Percentiles rank a stretch among this genome's conserved stretches.
Evolutionary conservation across 2,113 vertebrate species (phyloP).

Genomic region (Colinus virginianus): DNA sequence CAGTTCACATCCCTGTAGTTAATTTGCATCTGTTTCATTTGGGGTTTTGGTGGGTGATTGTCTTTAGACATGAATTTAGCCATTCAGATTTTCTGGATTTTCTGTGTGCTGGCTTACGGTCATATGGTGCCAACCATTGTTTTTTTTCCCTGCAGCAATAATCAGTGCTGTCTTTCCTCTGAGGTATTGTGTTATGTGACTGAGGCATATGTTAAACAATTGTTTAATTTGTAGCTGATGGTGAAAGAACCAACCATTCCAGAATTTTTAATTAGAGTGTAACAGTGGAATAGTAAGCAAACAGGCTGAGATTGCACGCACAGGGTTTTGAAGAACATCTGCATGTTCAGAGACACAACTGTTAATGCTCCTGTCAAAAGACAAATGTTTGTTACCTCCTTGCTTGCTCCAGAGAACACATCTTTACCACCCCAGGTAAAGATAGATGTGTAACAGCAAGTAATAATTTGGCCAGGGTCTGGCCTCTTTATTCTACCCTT

Average conservation of each 20-base stretch:
- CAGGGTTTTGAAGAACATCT: not conserved
- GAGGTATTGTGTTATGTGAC: not conserved
- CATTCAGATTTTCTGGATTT: constrained; percentile 23
- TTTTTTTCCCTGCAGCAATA: not conserved
- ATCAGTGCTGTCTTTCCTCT: not conserved
- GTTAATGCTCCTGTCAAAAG: not conserved
- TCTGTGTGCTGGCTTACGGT: not conserved
- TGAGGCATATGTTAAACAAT: not conserved
- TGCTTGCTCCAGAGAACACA: not conserved
- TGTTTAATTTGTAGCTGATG: not conserved
- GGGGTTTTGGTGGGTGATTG: not conserved
- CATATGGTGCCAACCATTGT: not conserved
- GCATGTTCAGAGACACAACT: not conserved
- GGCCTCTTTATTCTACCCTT: not conserved
- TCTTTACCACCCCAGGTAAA: not conserved
- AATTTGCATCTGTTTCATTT: not conserved
- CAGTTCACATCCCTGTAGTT: not conserved
- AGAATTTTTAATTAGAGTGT: not conserved
- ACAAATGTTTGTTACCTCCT: not conserved
- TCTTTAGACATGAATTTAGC: not conserved
- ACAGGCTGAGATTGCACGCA: not conserved
- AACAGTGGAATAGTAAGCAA: not conserved
- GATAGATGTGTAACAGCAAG: not conserved
- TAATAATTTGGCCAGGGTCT: not conserved
- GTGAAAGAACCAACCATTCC: not conserved